Percentiles rank a stretch among this genome's conserved stretches.
phyloP scores from a whole-genome alignment of 2,888 invertebrate genomes.

The Busseola fusca region DNA sequence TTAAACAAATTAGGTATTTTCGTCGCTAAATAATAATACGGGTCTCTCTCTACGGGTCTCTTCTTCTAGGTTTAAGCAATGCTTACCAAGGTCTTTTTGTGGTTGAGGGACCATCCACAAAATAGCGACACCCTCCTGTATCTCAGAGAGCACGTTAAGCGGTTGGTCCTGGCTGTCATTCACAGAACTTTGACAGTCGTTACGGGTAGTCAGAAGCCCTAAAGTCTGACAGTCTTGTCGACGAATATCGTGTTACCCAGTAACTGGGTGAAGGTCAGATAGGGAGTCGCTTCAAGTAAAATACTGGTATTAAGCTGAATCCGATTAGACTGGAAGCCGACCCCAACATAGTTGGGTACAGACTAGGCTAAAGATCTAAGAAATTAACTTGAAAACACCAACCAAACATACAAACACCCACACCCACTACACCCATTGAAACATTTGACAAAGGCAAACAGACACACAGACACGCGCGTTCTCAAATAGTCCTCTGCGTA shows the following conservation, averaged over 20 bases:
- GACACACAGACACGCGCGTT: constrained; percentile 14
- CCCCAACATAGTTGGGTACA: neutral
- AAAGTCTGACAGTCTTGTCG: neutral
- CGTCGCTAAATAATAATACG: neutral
- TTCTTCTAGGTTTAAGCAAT: neutral
- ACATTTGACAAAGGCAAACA: constrained; percentile 29
- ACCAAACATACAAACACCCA: constrained; percentile 5
- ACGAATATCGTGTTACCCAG: neutral
- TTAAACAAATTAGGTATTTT: neutral
- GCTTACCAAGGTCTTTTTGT: neutral
- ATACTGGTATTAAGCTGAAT: too few relatives aligned
- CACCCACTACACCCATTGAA: constrained; percentile 18
- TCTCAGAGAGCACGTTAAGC: neutral
- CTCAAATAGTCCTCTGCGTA: constrained; percentile 42
- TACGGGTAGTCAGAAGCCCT: neutral
- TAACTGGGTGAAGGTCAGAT: neutral
- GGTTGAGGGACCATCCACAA: neutral
- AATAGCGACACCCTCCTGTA: too few relatives aligned
- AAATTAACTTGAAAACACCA: constrained; percentile 1
- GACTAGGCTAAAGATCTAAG: neutral
- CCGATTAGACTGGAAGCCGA: neutral
- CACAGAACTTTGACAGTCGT: too few relatives aligned
- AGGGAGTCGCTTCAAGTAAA: neutral
- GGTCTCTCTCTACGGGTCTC: too few relatives aligned
- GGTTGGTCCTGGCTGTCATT: neutral